phyloP scores from a whole-genome alignment of 2,888 invertebrate genomes.

The Scaptomyza caliginosa region DNA sequence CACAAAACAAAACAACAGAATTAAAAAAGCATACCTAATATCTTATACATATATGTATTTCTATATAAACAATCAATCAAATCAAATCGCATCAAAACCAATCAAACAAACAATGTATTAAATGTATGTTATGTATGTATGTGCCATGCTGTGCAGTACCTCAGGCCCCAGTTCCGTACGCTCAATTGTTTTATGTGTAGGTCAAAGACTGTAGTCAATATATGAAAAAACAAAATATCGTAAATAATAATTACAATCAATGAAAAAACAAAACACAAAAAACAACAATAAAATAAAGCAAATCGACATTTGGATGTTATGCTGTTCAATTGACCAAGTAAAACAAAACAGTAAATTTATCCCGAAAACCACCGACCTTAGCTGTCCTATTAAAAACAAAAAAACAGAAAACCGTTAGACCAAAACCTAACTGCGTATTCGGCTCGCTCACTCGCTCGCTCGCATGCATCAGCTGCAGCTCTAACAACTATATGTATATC shows the following conservation, averaged over 20 bases:
- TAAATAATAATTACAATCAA: conserved; percentile 27
- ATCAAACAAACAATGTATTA: conserved; percentile 18
- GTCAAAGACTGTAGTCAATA: conserved; percentile 13
- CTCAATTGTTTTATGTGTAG: conserved; percentile 39
- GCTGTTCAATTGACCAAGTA: conserved; percentile 79
- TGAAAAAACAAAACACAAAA: conserved; percentile 16
- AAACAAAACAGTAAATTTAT: conserved; percentile 14
- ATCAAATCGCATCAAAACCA: conserved; percentile 23
- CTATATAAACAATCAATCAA: conserved; percentile 20
- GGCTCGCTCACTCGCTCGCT: conserved; percentile 52
- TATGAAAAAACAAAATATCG: conserved; percentile 14
- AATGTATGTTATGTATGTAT: conserved; percentile 62
- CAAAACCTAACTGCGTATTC: conserved; percentile 26
- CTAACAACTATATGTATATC: conserved; percentile 13
- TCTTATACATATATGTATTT: too few species aligned
- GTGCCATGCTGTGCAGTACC: conserved; percentile 85
- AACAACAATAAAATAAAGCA: conserved; percentile 55
- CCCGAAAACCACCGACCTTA: conserved; percentile 38
- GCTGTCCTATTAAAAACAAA: conserved; percentile 16
- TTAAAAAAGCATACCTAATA: conserved; percentile 40
- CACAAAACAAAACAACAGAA: conserved; percentile 45
- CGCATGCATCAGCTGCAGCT: conserved; percentile 43
- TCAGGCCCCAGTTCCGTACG: conserved; percentile 75
- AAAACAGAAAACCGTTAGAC: conserved; percentile 24
- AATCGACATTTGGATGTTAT: conserved; percentile 84